Evolutionary conservation across 2,113 vertebrate genomes (phyloP).

Genomic region (Microcebus jonahi): DNA sequence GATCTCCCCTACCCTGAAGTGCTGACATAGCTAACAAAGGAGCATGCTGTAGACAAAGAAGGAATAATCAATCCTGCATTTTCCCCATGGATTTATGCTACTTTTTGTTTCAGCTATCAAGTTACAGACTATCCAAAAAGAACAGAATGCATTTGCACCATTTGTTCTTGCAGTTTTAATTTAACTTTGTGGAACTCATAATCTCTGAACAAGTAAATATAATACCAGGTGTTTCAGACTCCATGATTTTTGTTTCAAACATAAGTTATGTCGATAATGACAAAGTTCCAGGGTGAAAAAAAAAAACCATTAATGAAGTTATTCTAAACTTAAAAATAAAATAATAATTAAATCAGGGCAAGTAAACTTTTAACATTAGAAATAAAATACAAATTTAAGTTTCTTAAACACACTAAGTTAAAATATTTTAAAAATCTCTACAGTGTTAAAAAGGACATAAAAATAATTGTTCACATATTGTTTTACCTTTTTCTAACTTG

Average conservation of each 20-base stretch:
- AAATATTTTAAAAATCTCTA: background rate
- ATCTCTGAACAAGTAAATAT: background rate
- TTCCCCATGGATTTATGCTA: background rate
- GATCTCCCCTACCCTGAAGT: background rate
- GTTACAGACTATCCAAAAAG: conserved; percentile 32
- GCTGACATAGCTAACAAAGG: background rate
- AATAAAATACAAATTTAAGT: background rate
- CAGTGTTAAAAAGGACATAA: background rate
- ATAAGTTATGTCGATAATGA: background rate
- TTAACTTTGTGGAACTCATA: background rate
- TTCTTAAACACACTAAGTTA: background rate
- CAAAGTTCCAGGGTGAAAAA: background rate
- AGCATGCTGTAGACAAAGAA: background rate
- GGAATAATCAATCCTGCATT: background rate
- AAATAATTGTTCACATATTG: background rate
- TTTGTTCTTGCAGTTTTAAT: background rate
- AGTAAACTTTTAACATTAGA: background rate
- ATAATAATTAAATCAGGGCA: background rate
- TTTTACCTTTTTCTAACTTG: background rate
- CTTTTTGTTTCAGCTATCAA: conserved; percentile 40
- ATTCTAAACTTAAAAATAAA: conserved; percentile 33
- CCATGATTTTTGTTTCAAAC: background rate
- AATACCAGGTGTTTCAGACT: background rate
- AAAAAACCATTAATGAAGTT: background rate
- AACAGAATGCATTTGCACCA: background rate